Evolutionary conservation across 1,140 invertebrate species (phyloP).

Genomic region (Scaptomyza graminum): DNA sequence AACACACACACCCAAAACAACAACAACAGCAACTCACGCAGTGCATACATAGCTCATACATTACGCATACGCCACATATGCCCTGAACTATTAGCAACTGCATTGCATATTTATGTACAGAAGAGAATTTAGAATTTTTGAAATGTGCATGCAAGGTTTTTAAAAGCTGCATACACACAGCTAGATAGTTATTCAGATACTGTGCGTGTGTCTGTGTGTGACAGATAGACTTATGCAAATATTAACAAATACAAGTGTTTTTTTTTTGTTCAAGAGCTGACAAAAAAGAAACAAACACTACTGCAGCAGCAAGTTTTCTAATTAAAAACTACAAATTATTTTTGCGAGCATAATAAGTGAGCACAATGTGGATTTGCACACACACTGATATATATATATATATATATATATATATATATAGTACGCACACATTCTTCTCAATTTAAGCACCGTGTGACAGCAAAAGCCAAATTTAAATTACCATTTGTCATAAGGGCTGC

Average conservation of each 20-base stretch:
- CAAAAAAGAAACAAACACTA: conserved; percentile 7
- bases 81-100: conserved; percentile 63
- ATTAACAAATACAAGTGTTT: conserved; percentile 3
- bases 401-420: neutral
- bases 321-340: conserved; percentile 81
- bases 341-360: conserved; percentile 62
- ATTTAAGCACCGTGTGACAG: conserved; percentile 44
- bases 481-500: conserved; percentile 70
- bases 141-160: conserved; percentile 40
- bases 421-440: conserved; percentile 13
- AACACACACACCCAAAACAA: neutral
- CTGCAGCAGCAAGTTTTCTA: conserved; percentile 64
- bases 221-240: conserved; percentile 4
- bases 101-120: conserved; percentile 69
- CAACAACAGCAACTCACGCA: conserved; percentile 5
- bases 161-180: conserved; percentile 3
- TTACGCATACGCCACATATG: conserved; percentile 66
- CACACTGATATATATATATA: conserved; percentile 27
- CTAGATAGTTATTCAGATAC: neutral
- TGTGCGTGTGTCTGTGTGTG: no score
- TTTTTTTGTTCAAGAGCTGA: conserved; percentile 1
- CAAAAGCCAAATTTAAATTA: conserved; percentile 80
- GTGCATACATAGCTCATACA: conserved; percentile 48
- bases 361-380: conserved; percentile 8
- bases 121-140: conserved; percentile 46